Evolutionary conservation across 2,888 invertebrate genomes (phyloP), one percentile per base, ranked within the genome.

Genomic region (Volucella zonaria): DNA sequence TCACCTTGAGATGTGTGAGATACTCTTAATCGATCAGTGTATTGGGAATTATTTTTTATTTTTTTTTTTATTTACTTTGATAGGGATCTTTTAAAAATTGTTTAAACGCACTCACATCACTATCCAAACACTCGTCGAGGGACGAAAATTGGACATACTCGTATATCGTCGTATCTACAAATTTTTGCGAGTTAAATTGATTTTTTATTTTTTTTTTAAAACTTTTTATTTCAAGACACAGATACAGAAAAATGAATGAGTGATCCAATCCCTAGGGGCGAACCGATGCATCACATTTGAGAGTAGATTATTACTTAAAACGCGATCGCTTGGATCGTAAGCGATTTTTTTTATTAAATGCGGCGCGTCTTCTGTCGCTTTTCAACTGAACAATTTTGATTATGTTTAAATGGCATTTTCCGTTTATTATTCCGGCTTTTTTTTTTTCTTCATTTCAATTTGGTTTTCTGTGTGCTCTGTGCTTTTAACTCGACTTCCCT

Each of bases 331-430:
- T 15, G 8, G 3, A 6, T 51, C 9, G 49, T 75, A 49, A 75
- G 18, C 45, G 47, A 9, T 71, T 78, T 58, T 58, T 23, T 23
- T 23, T 23, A 23, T 23, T 23, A 2, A 70, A 77, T 77, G 80
- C 70, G 52, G 31, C 59, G 43, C 67, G 54, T 42, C 86, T 77
- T 54, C 81, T 3, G 80, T 67, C 78, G 66, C 64, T 83, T 86
- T 87, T 87, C 62, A 81, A 88, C 87, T 87, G 83, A 87, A 85
- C 81, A 68, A 73, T 85, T 87, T 85, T 79, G 81, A 86, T 87
- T 87, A 86, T 87, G 86, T 68, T 87, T 76, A 87, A 87, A 86
- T 86, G 87, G 68, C 76, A 87, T 86, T 87, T 87, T 87, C 74
- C 77, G 73, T 56, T 67, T 79, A 71, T 75, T 73, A 61, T 74